These are phyloP conservation scores for Hyposoter didymator DNA, from an alignment of 2,888 invertebrate species.

Conservation along the genomic window DNA sequence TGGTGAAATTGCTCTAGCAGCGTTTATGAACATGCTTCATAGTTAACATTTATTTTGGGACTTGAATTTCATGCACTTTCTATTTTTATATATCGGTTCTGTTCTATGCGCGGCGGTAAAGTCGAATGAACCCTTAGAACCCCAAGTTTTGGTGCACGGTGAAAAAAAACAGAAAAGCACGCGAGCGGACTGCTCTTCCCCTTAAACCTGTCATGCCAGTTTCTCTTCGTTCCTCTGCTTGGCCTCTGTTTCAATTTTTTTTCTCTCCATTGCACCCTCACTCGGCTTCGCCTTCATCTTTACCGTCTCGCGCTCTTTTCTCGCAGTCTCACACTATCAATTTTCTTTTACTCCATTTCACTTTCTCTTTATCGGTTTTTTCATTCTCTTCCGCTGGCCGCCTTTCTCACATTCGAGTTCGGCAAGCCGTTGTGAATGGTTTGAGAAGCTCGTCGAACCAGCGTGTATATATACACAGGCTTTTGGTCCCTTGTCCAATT, in stretches of 20 bases:
- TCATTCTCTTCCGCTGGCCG: neutral
- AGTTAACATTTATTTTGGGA: neutral
- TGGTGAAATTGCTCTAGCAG: neutral
- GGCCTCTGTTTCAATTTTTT: neutral
- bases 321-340: constrained; percentile 2
- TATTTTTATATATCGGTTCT: neutral
- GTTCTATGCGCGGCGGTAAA: constrained; percentile 31
- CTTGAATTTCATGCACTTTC: neutral
- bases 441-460: constrained; percentile 41
- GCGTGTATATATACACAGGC: constrained; percentile 31
- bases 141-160: constrained; percentile 71
- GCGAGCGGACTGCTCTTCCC: constrained; percentile 72
- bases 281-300: neutral
- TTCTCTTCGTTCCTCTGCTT: constrained; percentile 4
- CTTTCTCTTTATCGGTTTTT: neutral
- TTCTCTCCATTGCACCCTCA: neutral
- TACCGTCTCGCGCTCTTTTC: neutral
- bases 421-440: neutral
- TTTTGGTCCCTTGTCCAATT: constrained; percentile 74
- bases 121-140: constrained; percentile 70
- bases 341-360: neutral
- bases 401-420: neutral
- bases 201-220: constrained; percentile 29
- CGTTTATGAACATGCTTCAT: neutral
- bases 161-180: constrained; percentile 70